Evolutionary conservation across 1,140 invertebrate genomes (phyloP).

Genomic region (Lasaia peninsularis): DNA sequence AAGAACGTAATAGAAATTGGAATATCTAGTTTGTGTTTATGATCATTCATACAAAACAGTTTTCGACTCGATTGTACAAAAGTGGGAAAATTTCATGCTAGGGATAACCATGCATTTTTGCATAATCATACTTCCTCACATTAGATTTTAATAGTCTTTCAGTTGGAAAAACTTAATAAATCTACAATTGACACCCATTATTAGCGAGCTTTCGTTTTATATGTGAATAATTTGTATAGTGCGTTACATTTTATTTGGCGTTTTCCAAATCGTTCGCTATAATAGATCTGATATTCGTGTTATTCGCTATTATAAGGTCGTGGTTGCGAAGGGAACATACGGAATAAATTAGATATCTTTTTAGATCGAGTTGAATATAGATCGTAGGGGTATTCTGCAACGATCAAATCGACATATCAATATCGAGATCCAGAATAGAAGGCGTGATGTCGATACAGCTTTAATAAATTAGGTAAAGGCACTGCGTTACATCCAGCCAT

Average conservation of each 20-base stretch:
- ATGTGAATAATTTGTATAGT: background rate
- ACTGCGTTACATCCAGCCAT: constrained; percentile 24
- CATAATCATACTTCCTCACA: constrained; percentile 33
- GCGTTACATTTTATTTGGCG: background rate
- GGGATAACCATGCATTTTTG: background rate
- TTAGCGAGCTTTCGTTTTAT: constrained; percentile 1
- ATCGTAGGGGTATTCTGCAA: background rate
- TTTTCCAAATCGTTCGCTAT: constrained; percentile 1
- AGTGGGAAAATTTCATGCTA: too few species aligned
- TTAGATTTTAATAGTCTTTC: constrained; percentile 75
- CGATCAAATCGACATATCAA: constrained; percentile 17
- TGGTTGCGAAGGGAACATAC: constrained; percentile 2
- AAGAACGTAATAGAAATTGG: too few species aligned
- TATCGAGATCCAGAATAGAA: constrained; percentile 22
- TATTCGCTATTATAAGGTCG: background rate
- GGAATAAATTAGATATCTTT: background rate
- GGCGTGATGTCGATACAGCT: constrained; percentile 49
- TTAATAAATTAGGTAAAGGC: constrained; percentile 42
- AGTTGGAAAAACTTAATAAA: constrained; percentile 67
- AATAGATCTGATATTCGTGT: constrained; percentile 2
- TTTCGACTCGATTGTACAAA: too few species aligned
- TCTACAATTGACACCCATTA: constrained; percentile 40
- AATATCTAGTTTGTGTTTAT: too few species aligned
- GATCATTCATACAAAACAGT: too few species aligned
- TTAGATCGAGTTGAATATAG: background rate